Evolutionary conservation across 2,113 vertebrate genomes (phyloP), one percentile per base, ranked within the genome.

Genomic region (Tauraco erythrolophus): DNA sequence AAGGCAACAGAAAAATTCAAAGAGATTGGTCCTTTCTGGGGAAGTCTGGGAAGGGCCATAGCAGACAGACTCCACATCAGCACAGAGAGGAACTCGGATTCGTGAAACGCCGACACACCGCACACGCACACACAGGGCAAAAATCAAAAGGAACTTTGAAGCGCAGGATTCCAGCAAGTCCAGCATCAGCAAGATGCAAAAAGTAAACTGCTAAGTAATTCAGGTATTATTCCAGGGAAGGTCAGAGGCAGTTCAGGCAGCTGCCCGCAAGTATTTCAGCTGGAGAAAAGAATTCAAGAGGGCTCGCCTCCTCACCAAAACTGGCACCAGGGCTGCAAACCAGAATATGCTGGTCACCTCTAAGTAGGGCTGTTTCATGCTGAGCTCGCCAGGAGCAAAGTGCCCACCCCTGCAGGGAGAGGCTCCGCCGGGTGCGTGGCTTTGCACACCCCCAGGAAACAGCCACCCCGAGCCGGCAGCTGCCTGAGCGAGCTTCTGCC

Each of bases 11-110:
- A 81, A 70, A 60, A 84, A 91, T 56, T 86, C 65, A 85, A 33
- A 93, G 62, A 68, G 39, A 89, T 94, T 94, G 95, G 95, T 96
- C 95, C 95, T 94, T 95, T 86, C 83, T 82, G 56, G 51, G 53
- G 51, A 25, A 92, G 65, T 71, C 56, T 78, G 83, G 88, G 58
- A 88, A 84, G 60, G 76, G 85, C 76, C 57, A 84, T 10, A 39
- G 60, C 2, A 91, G 72, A 91, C 72, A 91, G 51, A 81, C 76
- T 56, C 24, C 14, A 90, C 10, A 60, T 17, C 64, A 93, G 88
- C 68, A 97, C 37, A 71, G 64, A 75, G 57, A 65, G 30, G 39
- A 88, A 83, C 12, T 77, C 18, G 4, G 69, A 71, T 39, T 86
- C 4, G 2, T 24, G 75, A 93, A 85, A 86, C 33, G 56, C 68